Base-by-base conservation (phyloP, 2,888 invertebrate genomes). In the Oithona nana region DNA sequence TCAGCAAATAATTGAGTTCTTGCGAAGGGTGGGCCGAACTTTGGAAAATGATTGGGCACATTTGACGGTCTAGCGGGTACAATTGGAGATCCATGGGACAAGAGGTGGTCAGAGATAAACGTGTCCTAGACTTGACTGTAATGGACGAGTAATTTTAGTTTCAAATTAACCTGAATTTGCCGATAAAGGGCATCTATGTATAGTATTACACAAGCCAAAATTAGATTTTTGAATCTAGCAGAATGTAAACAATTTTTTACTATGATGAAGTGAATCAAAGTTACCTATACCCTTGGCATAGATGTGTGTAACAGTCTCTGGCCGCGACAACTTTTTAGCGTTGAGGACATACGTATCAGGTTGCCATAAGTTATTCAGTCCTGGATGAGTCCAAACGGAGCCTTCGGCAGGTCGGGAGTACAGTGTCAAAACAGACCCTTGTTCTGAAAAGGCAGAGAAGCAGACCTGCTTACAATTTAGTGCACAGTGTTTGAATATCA, bases 11-110 rank as follows among this genome's bases (percentile, higher is more conserved):
- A 3, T 16, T 20, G 2, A 54, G 24, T 26, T 54, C 54, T 6
- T 54, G 13, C 3, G 20, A 16, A 3, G 20, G 54, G 26, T 54
- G 54, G 11, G 54, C 54, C 24, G 54, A 54, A 24, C 54, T 54
- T 54, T 54, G 54, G 26, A 54, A 24, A 26, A 54, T 54, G 4
- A 59, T 6, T 20, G 59, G 13, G 22, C 59, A 59, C 20, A 31
- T 3, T 59, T 59, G 59, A 3, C 59, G 30, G 26, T 59, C 59
- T 49, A 59, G 31, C 16, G 59, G 59, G 22, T 26, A 59, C 13
- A 48, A 28, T 3, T n/a, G 16, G 1, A 59, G 48, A 59, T 59
- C 59, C 59, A 59, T 59, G 39, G 59, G 59, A 26, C 59, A 59
- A 39, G 48, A 26, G 8, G 59, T 22, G 22, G 54, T 54, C 2